These are phyloP conservation scores for Melieria omissa DNA, from an alignment of 2,888 invertebrate genomes.

Conservation along the genomic window DNA sequence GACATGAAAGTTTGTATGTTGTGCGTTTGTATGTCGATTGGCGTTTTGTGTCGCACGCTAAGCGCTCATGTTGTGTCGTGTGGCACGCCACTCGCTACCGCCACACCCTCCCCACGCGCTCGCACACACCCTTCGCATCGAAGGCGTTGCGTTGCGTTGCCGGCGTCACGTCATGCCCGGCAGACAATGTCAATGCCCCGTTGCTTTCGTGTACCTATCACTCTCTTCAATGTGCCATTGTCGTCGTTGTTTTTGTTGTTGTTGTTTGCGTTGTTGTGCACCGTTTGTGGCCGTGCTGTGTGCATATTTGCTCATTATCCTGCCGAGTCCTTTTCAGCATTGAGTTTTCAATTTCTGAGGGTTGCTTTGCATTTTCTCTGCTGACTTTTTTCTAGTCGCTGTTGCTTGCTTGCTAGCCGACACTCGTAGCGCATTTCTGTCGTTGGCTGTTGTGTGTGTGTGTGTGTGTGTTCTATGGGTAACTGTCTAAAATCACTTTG, in stretches of 20 bases:
- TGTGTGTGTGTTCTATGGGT: slow-evolving; percentile 4
- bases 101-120: neutral
- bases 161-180: no score
- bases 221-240: neutral
- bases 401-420: neutral
- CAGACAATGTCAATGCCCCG: slow-evolving; percentile 18
- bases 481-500: no score
- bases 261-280: neutral
- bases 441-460: no score
- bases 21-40: no score
- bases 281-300: neutral
- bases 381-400: neutral
- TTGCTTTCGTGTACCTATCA: neutral
- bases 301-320: slow-evolving; percentile 19
- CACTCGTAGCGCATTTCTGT: slow-evolving; percentile 11
- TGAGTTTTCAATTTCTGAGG: slow-evolving; percentile 8
- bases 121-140: neutral
- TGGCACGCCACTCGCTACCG: neutral
- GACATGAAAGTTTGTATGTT: no score
- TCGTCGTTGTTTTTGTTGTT: neutral
- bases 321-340: slow-evolving; percentile 11
- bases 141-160: no score
- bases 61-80: no score
- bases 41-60: no score
- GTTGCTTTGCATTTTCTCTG: neutral